A percentile compares a stretch with the other conserved stretches of the same genome.
phyloP scores from a whole-genome alignment of 2,797 vertebrate genomes.

The Sphenodon punctatus region DNA sequence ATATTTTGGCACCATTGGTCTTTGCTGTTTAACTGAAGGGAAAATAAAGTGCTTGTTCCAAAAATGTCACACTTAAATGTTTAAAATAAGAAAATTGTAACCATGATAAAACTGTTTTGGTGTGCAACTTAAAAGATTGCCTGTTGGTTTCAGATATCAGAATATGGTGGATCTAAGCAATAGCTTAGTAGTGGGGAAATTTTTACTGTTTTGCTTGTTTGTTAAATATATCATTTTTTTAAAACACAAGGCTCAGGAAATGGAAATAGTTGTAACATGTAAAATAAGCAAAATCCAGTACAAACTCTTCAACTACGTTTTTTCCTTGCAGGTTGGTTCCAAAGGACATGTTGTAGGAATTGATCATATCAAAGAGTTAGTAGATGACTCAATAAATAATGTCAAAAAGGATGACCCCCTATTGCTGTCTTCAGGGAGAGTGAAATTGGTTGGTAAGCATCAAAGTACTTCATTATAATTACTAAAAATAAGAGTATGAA shows the following conservation, averaged over 20 bases:
- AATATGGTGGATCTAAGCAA: neutral
- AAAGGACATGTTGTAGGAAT: constrained; percentile 97
- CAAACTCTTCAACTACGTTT: constrained; percentile 57
- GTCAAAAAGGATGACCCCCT: constrained; percentile 95
- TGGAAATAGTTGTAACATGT: constrained; percentile 35
- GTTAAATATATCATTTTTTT: constrained; percentile 3
- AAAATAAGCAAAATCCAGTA: constrained; percentile 32
- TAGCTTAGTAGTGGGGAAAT: neutral
- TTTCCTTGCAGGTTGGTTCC: constrained; percentile 88
- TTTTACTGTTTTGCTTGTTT: neutral
- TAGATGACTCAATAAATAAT: constrained; percentile 95
- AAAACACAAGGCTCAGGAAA: constrained; percentile 26
- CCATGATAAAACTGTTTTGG: neutral
- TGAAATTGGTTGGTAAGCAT: constrained; percentile 90
- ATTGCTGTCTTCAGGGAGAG: constrained; percentile 91
- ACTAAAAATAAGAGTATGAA: neutral
- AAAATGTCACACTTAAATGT: too few species aligned
- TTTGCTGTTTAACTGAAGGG: too few species aligned
- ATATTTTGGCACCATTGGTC: too few species aligned
- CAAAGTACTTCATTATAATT: constrained; percentile 19
- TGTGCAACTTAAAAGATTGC: neutral
- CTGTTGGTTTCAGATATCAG: neutral
- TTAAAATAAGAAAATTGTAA: too few species aligned
- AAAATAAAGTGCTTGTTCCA: too few species aligned
- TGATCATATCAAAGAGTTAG: constrained; percentile 98